Conservation (phyloP, 2,113 vertebrate species). For the Calypte anna region DNA sequence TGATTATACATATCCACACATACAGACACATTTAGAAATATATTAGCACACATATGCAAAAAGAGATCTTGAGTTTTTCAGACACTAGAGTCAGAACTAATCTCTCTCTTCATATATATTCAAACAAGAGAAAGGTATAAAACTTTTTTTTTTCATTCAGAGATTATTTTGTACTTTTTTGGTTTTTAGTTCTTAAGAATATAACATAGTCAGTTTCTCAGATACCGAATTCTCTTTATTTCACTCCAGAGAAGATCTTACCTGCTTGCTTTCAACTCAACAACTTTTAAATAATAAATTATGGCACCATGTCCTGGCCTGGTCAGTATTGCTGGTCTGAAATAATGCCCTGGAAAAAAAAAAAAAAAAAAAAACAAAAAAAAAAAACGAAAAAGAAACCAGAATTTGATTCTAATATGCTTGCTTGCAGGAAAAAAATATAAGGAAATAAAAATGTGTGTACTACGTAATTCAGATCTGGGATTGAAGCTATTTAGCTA, state of each 20-base stretch:
- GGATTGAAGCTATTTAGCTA: background rate
- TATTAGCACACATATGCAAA: background rate
- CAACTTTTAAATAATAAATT: background rate
- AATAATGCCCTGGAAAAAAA: fast-evolving
- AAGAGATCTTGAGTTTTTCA: background rate
- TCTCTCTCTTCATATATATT: background rate
- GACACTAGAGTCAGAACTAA: background rate
- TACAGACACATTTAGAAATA: background rate
- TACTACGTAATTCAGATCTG: background rate
- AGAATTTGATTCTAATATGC: background rate
- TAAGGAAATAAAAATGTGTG: background rate
- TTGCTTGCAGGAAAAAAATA: background rate
- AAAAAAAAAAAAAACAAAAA: too few relatives aligned
- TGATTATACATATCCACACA: background rate
- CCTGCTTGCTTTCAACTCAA: background rate
- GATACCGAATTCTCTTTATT: background rate
- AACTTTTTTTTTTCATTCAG: background rate
- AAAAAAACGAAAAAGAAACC: background rate
- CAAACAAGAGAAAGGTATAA: background rate
- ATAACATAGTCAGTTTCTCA: background rate
- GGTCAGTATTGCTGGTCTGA: background rate
- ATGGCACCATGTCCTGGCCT: fast-evolving
- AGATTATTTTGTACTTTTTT: background rate
- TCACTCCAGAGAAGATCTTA: background rate
- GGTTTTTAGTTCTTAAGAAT: background rate